Base-by-base conservation (phyloP, 2,888 invertebrate genomes). In the Sialis fuliginosa region DNA sequence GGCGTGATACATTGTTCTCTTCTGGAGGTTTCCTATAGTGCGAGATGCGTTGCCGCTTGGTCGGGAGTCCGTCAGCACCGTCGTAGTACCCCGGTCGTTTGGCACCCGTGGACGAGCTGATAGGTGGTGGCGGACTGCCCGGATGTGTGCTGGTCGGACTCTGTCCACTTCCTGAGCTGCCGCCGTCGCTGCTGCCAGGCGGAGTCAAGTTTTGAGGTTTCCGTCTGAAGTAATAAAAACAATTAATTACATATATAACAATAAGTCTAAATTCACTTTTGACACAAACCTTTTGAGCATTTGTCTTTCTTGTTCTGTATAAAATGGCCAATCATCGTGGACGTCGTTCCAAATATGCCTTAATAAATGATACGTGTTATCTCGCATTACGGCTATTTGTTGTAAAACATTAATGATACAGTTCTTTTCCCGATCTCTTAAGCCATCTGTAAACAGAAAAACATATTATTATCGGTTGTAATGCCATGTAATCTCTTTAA, bases 271-370 rank as follows among this genome's bases (percentile, higher is more conserved):
- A 13, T 9, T 37, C n/a, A 33, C 10, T 12, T 30, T 44, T 33
- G 42, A 34, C 34, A 52, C 54, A 51, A 55, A 83, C 84, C 86
- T 79, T 73, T 89, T 91, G 61, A 93, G 74, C 66, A 84, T 77
- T 61, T 86, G 81, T 64, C 78, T 77, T 64, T 95, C 93, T 60
- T 87, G 84, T 57, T 92, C 91, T 13, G 83, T 77, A 63, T 91
- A 95, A 70, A 85, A 92, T 51, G 89, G 88, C 93, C 95, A 95
- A 62, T 88, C 86, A 60, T 87, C 87, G 57, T 88, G 83, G 54
- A 92, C 89, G 63, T 95, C 93, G 62, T 85, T 87, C 89, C 91
- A 95, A 59, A 86, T 74, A 60, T 83, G 80, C 60, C 86, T 81
- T 58, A 82, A 80, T 64, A 95, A 74, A 61, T 86, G 81, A 70